Percentiles rank a stretch among this genome's conserved stretches.
Evolutionary conservation across 1,140 invertebrate species (phyloP).

Genomic region (Drosophila nigromelanica): DNA sequence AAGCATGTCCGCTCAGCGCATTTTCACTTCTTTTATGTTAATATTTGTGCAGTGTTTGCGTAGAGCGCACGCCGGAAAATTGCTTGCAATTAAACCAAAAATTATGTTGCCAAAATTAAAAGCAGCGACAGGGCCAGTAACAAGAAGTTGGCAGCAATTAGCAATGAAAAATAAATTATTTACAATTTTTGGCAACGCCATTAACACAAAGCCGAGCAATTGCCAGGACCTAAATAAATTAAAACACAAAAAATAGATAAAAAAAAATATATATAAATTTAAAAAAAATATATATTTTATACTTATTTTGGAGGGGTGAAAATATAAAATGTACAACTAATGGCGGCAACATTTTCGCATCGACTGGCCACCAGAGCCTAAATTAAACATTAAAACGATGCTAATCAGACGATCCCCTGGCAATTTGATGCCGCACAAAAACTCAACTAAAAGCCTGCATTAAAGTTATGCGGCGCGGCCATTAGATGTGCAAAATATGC

Average conservation of each 20-base stretch:
- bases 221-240: slow-evolving; percentile 27
- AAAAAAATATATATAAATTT: background rate
- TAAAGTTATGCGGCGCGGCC: slow-evolving; percentile 55
- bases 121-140: slow-evolving; percentile 38
- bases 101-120: slow-evolving; percentile 70
- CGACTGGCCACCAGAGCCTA: slow-evolving; percentile 70
- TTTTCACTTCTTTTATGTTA: background rate
- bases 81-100: slow-evolving; percentile 72
- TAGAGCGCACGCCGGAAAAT: slow-evolving; percentile 31
- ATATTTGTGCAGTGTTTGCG: slow-evolving; percentile 18
- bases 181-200: slow-evolving; percentile 75
- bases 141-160: slow-evolving; percentile 82
- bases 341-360: no score
- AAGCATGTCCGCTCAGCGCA: background rate
- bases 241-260: slow-evolving; percentile 4
- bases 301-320: slow-evolving; percentile 10
- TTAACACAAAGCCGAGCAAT: slow-evolving; percentile 53
- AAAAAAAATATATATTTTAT: background rate
- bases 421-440: slow-evolving; percentile 52
- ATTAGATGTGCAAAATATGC: slow-evolving; percentile 60
- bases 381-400: slow-evolving; percentile 82
- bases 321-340: slow-evolving; percentile 53
- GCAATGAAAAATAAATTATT: slow-evolving; percentile 77
- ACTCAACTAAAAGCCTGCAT: slow-evolving; percentile 71
- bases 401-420: slow-evolving; percentile 73